These are phyloP conservation scores for Latrodectus elegans DNA, from an alignment of 2,888 invertebrate genomes.

Conservation along the genomic window DNA sequence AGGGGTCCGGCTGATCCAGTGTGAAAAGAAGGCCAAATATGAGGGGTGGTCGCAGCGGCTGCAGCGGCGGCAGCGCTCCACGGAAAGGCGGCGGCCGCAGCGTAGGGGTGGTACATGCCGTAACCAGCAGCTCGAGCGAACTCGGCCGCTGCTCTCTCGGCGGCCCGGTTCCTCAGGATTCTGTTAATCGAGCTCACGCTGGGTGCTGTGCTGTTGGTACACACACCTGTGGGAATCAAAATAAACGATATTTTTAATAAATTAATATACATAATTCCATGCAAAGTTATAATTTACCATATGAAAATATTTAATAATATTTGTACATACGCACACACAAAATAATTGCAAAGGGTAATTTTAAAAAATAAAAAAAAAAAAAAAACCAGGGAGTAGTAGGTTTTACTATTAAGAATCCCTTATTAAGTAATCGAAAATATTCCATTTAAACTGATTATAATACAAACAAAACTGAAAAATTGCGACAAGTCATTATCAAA, in stretches of 20 bases:
- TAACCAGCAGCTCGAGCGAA: conserved; percentile 73
- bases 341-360: neutral
- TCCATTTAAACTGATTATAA: too few relatives aligned
- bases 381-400: neutral
- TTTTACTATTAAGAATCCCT: neutral
- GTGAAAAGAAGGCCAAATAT: conserved; percentile 55
- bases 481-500: too few relatives aligned
- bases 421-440: neutral
- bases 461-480: too few relatives aligned
- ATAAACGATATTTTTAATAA: neutral
- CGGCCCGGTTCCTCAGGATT: conserved; percentile 75
- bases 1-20: conserved; percentile 31
- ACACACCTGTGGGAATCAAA: conserved; percentile 86
- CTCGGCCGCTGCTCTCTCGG: conserved; percentile 74
- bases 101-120: conserved; percentile 74
- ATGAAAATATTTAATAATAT: neutral
- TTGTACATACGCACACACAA: neutral
- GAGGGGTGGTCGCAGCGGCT: conserved; percentile 48
- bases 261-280: neutral
- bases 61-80: conserved; percentile 68
- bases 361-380: neutral
- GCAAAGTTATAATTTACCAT: neutral
- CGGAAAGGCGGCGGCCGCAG: conserved; percentile 80
- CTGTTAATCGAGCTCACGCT: conserved; percentile 75
- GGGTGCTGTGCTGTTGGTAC: conserved; percentile 95